Evolutionary conservation across 2,113 vertebrate genomes (phyloP).

Genomic region (Microtus richardsoni): DNA sequence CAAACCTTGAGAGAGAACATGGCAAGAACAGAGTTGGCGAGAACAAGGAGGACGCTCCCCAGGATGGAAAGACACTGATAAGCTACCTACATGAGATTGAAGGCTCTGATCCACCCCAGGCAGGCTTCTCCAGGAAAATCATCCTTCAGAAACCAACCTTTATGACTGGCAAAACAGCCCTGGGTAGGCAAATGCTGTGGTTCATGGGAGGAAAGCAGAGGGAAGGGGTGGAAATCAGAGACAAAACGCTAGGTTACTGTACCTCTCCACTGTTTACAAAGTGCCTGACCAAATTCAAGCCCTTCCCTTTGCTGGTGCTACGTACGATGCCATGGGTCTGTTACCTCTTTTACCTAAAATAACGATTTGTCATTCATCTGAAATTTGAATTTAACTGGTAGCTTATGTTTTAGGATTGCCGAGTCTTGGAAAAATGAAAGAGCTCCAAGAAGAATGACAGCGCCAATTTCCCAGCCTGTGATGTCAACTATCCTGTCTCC

Average conservation of each 20-base stretch:
- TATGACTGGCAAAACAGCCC: neutral
- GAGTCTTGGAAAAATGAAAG: neutral
- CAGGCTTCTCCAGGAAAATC: neutral
- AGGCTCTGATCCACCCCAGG: neutral
- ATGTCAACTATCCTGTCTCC: neutral
- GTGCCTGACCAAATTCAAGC: neutral
- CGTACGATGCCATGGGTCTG: neutral
- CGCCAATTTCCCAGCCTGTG: neutral
- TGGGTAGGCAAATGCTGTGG: accelerated
- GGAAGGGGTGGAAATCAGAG: neutral
- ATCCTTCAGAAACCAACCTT: neutral
- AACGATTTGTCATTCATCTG: neutral
- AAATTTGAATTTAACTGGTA: slow-evolving; percentile 5
- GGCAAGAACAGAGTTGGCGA: neutral
- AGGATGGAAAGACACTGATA: neutral
- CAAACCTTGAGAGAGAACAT: neutral
- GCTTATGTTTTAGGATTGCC: neutral
- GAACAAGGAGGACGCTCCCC: neutral
- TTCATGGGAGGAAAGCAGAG: neutral
- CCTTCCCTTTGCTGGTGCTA: neutral
- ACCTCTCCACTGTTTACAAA: neutral
- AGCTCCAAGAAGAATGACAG: neutral
- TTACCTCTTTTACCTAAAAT: neutral
- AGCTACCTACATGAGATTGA: neutral
- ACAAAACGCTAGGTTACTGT: accelerated